Conservation (phyloP, 1,140 invertebrate species). For the Glossosoma conforme region DNA sequence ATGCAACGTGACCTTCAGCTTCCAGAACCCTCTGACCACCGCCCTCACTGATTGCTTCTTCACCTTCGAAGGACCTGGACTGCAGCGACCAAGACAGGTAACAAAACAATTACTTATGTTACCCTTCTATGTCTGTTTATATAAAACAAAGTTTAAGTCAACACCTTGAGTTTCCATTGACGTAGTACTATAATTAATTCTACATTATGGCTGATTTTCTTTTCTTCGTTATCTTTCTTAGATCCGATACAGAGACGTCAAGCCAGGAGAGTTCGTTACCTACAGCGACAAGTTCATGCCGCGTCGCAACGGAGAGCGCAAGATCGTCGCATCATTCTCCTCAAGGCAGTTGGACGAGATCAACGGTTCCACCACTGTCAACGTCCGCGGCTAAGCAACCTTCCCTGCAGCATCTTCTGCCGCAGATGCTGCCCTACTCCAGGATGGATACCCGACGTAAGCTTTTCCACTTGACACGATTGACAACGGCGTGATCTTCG, state of each 20-base stretch:
- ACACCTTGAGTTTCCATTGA: too few species aligned
- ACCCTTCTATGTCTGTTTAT: neutral
- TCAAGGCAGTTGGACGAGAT: conserved; percentile 60
- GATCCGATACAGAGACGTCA: conserved; percentile 53
- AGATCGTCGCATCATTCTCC: conserved; percentile 58
- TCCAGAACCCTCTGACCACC: conserved; percentile 61
- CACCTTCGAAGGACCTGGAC: conserved; percentile 63
- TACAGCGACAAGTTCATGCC: conserved; percentile 55
- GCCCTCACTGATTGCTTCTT: conserved; percentile 59
- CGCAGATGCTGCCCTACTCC: too few species aligned
- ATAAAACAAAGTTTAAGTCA: neutral
- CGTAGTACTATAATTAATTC: too few species aligned
- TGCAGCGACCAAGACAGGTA: conserved; percentile 56
- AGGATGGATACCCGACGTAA: too few species aligned
- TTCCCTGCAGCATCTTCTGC: neutral
- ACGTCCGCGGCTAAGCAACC: conserved; percentile 42
- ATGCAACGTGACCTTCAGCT: conserved; percentile 51
- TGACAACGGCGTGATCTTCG: too few species aligned
- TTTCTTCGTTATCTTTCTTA: conserved; percentile 29
- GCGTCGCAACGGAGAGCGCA: conserved; percentile 50
- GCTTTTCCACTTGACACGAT: too few species aligned
- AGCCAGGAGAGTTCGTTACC: conserved; percentile 53
- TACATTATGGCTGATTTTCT: too few species aligned
- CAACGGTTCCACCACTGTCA: conserved; percentile 50
- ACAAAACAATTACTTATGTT: conserved; percentile 6